phyloP scores from a whole-genome alignment of 2,888 invertebrate genomes.

The Eupeodes luniger region DNA sequence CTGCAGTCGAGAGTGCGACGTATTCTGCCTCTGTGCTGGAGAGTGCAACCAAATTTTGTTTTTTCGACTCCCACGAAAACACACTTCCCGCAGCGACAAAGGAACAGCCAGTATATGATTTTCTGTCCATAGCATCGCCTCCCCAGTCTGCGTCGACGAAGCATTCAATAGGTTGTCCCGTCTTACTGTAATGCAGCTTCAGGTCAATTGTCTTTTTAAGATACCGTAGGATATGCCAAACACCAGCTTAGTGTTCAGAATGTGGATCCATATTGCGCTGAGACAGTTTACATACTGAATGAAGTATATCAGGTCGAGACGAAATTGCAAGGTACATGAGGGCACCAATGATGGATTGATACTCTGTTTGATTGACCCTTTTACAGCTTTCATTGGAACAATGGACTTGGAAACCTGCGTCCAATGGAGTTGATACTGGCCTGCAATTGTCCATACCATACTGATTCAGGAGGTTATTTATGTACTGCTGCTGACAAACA shows the following conservation, averaged over 20 bases:
- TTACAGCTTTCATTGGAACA: background rate
- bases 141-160: too few species aligned
- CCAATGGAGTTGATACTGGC: slow-evolving; percentile 1
- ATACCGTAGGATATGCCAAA: too few species aligned
- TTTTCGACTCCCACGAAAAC: too few species aligned
- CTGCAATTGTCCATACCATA: background rate
- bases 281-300: background rate
- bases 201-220: too few species aligned
- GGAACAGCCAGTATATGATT: too few species aligned
- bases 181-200: too few species aligned
- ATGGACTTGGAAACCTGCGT: background rate
- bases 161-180: too few species aligned
- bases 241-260: background rate
- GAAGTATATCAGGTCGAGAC: background rate
- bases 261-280: background rate
- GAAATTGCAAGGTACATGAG: background rate
- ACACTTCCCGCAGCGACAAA: too few species aligned
- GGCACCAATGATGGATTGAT: background rate
- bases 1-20: background rate
- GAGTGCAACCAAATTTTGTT: too few species aligned
- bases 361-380: background rate
- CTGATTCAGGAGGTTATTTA: background rate
- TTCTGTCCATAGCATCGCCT: too few species aligned
- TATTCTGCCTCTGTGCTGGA: too few species aligned
- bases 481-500: slow-evolving; percentile 16